Conservation (phyloP, 2,113 vertebrate genomes). For the Gymnobelideus leadbeateri region DNA sequence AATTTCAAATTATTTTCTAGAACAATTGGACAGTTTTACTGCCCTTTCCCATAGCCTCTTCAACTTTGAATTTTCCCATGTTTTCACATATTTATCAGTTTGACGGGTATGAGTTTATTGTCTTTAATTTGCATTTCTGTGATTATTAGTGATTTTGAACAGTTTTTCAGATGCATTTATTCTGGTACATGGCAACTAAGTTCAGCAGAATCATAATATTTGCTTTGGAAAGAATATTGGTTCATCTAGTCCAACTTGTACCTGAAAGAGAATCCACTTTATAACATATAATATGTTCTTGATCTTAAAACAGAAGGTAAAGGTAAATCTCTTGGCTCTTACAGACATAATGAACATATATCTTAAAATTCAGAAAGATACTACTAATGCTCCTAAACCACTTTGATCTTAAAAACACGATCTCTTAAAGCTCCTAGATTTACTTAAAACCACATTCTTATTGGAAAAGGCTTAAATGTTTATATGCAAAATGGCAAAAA, state of each 20-base stretch:
- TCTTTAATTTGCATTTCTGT: not conserved
- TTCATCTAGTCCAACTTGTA: not conserved
- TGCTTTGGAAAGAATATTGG: not conserved
- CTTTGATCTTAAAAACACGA: not conserved
- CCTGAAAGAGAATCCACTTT: not conserved
- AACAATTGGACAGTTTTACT: not conserved
- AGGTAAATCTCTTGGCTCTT: not conserved
- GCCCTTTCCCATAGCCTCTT: not conserved
- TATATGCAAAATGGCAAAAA: not conserved
- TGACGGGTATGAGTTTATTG: not conserved
- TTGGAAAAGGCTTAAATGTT: not conserved
- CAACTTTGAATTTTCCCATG: not conserved
- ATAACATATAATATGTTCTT: not conserved
- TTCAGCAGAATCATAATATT: not conserved
- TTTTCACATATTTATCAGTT: not conserved
- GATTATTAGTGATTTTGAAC: not conserved
- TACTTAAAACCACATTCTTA: not conserved
- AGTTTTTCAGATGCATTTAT: not conserved
- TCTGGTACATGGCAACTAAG: not conserved
- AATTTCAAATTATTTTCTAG: not conserved
- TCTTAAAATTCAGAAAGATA: not conserved
- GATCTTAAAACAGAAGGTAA: not conserved
- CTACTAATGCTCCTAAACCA: not conserved
- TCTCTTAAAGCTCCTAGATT: not conserved
- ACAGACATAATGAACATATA: not conserved